Base-by-base conservation (phyloP, 1,140 invertebrate genomes). In the Adelges cooleyi region DNA sequence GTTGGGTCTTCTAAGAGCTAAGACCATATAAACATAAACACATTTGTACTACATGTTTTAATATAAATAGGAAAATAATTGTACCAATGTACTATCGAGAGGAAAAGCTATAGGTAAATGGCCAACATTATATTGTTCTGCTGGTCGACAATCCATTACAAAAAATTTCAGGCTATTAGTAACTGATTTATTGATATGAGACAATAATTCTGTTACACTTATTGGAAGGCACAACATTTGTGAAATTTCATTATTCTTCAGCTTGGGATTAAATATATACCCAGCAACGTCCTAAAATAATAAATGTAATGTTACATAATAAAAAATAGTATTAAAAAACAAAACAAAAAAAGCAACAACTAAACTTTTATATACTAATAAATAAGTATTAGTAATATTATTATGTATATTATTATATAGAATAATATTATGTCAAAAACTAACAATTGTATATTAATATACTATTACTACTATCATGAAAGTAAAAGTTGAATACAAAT, bases 61-160 rank as follows among this genome's bases (percentile, higher is more conserved):
- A n/a, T 10, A 9, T 40, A n/a, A 9, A 9, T 10, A 9, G n/a
- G 62, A 65, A 48, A 69, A 62, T 15, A 53, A 67, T 74, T 76
- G 74, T 74, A 87, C 85, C 71, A 98, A 79, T 77, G 92, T 93
- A 72, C 92, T 94, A 77, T 98, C 95, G 25, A 99, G 80, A 78
- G 98, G 95, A 79, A 98, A 98, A 44, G 96, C 95, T 51, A 93
- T 98, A 2, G 90, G 87, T 68, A 98, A 81, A 78, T 98, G 94
- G 1, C 95, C 95, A 68, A 86, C 85, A 78, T 97, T 98, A 73
- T 98, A 99, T 71, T 98, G 94, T 68, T 97, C 92, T 1, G 92
- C 86, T 15, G 95, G 92, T 71, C 95, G 80, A 76, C 94, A 98
- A 75, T 99, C 96, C 5, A 99, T 93, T 22, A 98, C 80, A 78